Evolutionary conservation across 2,888 invertebrate genomes (phyloP).

Genomic region (Microctonus hyperodae): DNA sequence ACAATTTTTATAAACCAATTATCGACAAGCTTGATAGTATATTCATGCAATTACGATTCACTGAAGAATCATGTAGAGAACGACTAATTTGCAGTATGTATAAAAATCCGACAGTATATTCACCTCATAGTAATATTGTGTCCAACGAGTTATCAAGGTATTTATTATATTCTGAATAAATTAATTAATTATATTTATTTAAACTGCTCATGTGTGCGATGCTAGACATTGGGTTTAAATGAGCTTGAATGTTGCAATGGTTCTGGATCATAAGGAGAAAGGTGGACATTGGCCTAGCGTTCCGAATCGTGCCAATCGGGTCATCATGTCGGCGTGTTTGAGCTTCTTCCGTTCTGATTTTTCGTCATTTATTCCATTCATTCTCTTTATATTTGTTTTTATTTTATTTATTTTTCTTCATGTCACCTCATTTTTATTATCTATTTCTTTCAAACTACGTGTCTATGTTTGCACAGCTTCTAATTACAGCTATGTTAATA

Average conservation of each 20-base stretch:
- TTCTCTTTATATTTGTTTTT: conserved; percentile 15
- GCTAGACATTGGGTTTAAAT: background rate
- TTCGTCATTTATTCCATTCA: conserved; percentile 17
- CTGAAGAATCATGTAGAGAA: conserved; percentile 77
- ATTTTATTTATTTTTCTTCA: conserved; percentile 23
- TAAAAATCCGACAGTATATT: conserved; percentile 80
- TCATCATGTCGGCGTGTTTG: conserved; percentile 47
- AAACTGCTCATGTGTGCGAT: background rate
- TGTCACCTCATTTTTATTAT: background rate
- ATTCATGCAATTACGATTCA: conserved; percentile 74
- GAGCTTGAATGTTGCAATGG: conserved; percentile 31
- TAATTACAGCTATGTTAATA: background rate
- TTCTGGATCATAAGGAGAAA: conserved; percentile 56
- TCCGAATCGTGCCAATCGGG: conserved; percentile 55
- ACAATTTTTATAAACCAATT: conserved; percentile 79
- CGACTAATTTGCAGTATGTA: conserved; percentile 85
- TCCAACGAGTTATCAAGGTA: conserved; percentile 90
- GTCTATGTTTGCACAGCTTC: background rate
- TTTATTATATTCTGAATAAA: background rate
- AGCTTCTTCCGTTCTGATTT: conserved; percentile 37
- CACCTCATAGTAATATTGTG: conserved; percentile 86
- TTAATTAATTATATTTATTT: background rate
- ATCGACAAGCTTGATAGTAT: conserved; percentile 80
- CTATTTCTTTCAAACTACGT: background rate
- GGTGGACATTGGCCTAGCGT: conserved; percentile 49